Evolutionary conservation across 92 coral and sea anemone species (phyloP).

Genomic region (Pocillopora meandrina): DNA sequence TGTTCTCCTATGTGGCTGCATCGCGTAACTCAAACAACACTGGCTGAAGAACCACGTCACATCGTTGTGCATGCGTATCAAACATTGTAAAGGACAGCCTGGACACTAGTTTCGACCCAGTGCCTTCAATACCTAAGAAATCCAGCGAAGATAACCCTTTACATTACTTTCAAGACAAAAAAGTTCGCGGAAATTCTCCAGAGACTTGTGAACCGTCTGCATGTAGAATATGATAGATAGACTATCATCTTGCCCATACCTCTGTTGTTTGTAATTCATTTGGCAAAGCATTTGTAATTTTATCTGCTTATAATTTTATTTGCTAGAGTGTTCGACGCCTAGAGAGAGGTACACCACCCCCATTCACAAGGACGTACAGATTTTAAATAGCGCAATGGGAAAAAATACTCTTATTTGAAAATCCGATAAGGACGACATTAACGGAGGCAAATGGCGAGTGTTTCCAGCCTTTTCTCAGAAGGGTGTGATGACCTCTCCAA

Average conservation of each 20-base stretch:
- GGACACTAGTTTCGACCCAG: neutral
- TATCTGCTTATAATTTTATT: too few species aligned
- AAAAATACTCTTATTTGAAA: neutral
- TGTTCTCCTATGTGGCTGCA: slow-evolving; percentile 99
- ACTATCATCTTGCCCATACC: too few species aligned
- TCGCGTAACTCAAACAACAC: slow-evolving; percentile 73
- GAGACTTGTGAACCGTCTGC: too few species aligned
- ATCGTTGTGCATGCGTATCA: neutral
- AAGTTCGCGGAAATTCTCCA: too few species aligned
- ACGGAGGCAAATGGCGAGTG: neutral
- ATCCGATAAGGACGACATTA: neutral
- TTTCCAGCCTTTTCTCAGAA: neutral
- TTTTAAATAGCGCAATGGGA: neutral
- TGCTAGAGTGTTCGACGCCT: too few species aligned
- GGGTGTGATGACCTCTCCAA: neutral
- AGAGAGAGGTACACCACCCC: too few species aligned
- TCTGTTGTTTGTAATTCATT: too few species aligned
- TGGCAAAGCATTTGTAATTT: too few species aligned
- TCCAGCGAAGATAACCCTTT: too few species aligned
- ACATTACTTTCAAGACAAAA: too few species aligned
- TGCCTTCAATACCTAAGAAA: neutral
- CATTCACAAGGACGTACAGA: too few species aligned
- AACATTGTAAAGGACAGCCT: neutral
- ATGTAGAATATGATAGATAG: too few species aligned
- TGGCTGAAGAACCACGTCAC: slow-evolving; percentile 5